A percentile compares a stretch with the other conserved stretches of the same genome.
phyloP scores from a whole-genome alignment of 2,113 vertebrate genomes.

The Poeciliopsis retropinna region DNA sequence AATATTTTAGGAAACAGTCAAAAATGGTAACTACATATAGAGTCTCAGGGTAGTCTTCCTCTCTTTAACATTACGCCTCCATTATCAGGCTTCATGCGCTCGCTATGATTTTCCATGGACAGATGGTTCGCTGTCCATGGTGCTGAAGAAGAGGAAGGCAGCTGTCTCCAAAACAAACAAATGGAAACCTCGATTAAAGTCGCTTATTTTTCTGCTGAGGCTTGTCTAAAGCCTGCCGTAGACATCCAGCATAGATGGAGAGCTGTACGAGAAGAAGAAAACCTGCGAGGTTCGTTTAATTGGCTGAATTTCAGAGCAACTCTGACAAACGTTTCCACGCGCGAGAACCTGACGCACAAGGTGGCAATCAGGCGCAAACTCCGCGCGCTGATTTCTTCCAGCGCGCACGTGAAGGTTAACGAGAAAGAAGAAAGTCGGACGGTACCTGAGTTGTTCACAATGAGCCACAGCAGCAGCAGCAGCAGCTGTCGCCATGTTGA shows the following conservation, averaged over 20 bases:
- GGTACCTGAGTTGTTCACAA: slow-evolving; percentile 62
- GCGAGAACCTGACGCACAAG: neutral
- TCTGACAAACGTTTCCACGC: neutral
- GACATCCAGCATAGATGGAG: neutral
- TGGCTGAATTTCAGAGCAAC: neutral
- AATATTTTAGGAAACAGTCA: too few relatives aligned
- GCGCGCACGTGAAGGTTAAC: neutral
- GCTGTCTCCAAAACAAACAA: slow-evolving; percentile 23
- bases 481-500: slow-evolving; percentile 80
- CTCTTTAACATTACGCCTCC: neutral
- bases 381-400: neutral
- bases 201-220: neutral
- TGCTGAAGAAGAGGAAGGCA: slow-evolving; percentile 47
- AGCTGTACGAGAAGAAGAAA: slow-evolving; percentile 1
- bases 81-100: neutral
- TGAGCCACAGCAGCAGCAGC: slow-evolving; percentile 42
- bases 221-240: neutral
- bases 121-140: slow-evolving; percentile 61
- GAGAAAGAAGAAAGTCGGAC: neutral
- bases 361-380: too few relatives aligned
- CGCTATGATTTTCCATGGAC: neutral
- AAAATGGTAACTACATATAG: too few relatives aligned
- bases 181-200: neutral
- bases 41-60: neutral
- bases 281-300: neutral